Conservation (phyloP, 2,888 invertebrate species). For the Drosophila kambysellisi region DNA sequence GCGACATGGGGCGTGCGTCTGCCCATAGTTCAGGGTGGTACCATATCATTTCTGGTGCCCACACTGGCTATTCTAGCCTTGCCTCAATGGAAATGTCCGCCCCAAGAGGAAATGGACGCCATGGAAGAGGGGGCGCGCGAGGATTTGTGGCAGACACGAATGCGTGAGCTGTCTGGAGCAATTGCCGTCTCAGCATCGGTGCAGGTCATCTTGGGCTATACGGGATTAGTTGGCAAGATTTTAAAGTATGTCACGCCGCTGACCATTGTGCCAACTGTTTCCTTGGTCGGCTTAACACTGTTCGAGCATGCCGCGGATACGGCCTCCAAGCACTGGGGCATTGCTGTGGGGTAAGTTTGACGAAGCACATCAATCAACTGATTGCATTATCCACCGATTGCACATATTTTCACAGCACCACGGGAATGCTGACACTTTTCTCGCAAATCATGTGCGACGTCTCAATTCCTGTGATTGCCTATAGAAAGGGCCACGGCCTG, state of each 20-base stretch:
- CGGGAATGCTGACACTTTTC: slow-evolving; percentile 90
- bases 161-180: slow-evolving; percentile 93
- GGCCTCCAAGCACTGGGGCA: slow-evolving; percentile 94
- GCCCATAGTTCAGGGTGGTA: slow-evolving; percentile 92
- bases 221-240: slow-evolving; percentile 91
- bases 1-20: slow-evolving; percentile 91
- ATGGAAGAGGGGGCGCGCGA: slow-evolving; percentile 87
- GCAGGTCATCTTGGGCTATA: slow-evolving; percentile 90
- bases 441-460: slow-evolving; percentile 91
- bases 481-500: slow-evolving; percentile 87
- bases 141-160: slow-evolving; percentile 90
- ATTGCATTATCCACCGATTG: not conserved
- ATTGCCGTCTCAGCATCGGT: slow-evolving; percentile 92
- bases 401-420: slow-evolving; percentile 86
- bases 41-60: slow-evolving; percentile 92
- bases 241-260: slow-evolving; percentile 92
- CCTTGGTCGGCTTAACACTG: slow-evolving; percentile 92
- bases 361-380: not conserved
- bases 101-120: slow-evolving; percentile 85
- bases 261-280: slow-evolving; percentile 93
- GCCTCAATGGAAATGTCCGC: slow-evolving; percentile 90
- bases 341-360: slow-evolving; percentile 89
- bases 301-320: slow-evolving; percentile 92
- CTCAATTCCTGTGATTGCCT: slow-evolving; percentile 87
- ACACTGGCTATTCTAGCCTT: slow-evolving; percentile 90